phyloP scores from a whole-genome alignment of 2,888 invertebrate genomes.

The Aphodius sticticus region DNA sequence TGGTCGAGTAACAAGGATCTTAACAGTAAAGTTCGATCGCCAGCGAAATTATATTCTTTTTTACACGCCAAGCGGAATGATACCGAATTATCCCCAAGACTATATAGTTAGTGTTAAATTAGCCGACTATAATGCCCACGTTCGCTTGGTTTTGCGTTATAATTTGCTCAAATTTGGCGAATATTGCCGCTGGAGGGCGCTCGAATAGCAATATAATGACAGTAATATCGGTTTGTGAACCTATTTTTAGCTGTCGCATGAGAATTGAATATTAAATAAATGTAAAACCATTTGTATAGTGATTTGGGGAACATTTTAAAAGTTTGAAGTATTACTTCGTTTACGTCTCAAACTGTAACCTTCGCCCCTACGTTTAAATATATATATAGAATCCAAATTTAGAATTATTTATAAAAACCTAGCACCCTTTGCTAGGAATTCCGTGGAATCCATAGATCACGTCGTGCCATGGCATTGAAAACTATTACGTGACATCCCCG shows the following conservation, averaged over 20 bases:
- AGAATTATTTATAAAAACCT: background rate
- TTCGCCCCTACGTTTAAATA: background rate
- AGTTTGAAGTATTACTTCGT: background rate
- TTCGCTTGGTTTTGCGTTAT: background rate
- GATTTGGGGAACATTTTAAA: background rate
- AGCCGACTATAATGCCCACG: background rate
- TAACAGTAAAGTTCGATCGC: background rate
- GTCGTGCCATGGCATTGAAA: background rate
- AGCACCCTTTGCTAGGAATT: background rate
- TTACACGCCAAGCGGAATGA: background rate
- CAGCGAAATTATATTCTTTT: background rate
- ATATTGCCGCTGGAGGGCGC: background rate
- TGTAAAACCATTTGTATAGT: background rate
- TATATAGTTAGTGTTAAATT: background rate
- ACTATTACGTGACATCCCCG: background rate
- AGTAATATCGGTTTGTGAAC: background rate
- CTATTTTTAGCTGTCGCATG: background rate
- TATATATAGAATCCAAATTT: background rate
- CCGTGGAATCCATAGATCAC: background rate
- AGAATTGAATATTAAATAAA: background rate
- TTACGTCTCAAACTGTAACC: background rate
- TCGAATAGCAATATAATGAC: background rate
- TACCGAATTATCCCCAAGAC: background rate
- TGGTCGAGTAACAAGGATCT: background rate
- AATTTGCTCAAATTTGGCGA: background rate